Conservation (phyloP, 23 tunicate genomes). For the Corella eumyota region DNA sequence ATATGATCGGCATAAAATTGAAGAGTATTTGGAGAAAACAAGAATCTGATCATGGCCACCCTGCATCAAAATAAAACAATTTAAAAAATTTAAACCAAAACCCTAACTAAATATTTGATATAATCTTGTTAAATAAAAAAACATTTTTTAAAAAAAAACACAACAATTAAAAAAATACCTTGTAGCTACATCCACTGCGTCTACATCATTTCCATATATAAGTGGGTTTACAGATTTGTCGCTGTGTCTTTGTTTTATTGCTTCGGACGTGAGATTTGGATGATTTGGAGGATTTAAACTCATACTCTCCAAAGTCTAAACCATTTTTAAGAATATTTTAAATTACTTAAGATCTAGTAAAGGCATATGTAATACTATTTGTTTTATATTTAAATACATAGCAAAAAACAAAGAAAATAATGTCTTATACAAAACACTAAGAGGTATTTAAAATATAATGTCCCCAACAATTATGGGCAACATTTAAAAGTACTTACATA, state of each 20-base stretch:
- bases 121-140: too few relatives aligned
- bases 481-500: too few relatives aligned
- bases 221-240: conserved; percentile 27
- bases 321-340: too few relatives aligned
- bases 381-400: too few relatives aligned
- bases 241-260: conserved; percentile 3
- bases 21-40: conserved; percentile 76
- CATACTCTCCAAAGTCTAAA: conserved; percentile 79
- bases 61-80: conserved; percentile 27
- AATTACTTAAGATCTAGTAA: too few relatives aligned
- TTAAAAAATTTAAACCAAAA: conserved; percentile 8
- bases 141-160: too few relatives aligned
- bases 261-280: conserved; percentile 20
- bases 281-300: conserved; percentile 64
- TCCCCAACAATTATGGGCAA: too few relatives aligned
- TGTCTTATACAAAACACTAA: too few relatives aligned
- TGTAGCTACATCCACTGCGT: conserved; percentile 93
- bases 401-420: too few relatives aligned
- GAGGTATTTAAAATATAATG: too few relatives aligned
- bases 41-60: conserved; percentile 95
- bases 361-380: too few relatives aligned
- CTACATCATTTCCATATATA: conserved; percentile 94
- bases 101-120: neutral
- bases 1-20: conserved; percentile 83
- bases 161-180: conserved; percentile 49